These are phyloP conservation scores for Theonella swinhoei DNA, from an alignment of 37 sponge, comb jelly and placozoan species.

Conservation along the genomic window DNA sequence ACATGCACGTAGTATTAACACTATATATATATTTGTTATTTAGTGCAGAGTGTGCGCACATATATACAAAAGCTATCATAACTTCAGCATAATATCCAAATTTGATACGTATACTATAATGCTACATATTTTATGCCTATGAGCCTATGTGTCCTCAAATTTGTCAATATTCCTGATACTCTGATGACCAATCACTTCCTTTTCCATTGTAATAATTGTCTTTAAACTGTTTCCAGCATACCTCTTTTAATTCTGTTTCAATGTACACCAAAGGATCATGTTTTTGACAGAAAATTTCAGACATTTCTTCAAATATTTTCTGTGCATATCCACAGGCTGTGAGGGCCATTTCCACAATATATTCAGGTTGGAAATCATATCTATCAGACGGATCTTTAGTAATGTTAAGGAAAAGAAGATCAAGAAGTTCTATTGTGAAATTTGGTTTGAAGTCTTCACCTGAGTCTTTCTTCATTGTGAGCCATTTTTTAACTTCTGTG, in stretches of 20 bases:
- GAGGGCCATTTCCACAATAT: slow-evolving; percentile 8
- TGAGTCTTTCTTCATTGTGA: not conserved
- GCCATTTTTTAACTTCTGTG: not conserved
- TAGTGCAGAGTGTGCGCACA: too few relatives aligned
- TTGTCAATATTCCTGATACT: too few relatives aligned
- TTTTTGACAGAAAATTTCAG: not conserved
- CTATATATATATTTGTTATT: too few relatives aligned
- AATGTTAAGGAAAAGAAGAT: not conserved
- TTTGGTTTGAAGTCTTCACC: not conserved
- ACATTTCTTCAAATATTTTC: not conserved
- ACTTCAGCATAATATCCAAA: too few relatives aligned
- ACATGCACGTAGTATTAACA: too few relatives aligned
- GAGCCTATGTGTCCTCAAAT: too few relatives aligned
- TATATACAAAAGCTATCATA: too few relatives aligned
- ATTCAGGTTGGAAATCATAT: not conserved
- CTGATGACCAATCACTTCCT: not conserved
- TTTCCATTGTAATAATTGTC: not conserved
- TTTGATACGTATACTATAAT: too few relatives aligned
- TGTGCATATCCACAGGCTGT: slow-evolving; percentile 1
- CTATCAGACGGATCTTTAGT: too few relatives aligned
- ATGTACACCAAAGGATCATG: slow-evolving; percentile 11
- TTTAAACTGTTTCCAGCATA: not conserved
- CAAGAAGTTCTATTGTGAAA: not conserved
- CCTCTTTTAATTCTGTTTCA: slow-evolving; percentile 3
- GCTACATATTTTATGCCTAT: too few relatives aligned